phyloP scores from a whole-genome alignment of 2,888 invertebrate species.

The Strigamia transsilvanica region DNA sequence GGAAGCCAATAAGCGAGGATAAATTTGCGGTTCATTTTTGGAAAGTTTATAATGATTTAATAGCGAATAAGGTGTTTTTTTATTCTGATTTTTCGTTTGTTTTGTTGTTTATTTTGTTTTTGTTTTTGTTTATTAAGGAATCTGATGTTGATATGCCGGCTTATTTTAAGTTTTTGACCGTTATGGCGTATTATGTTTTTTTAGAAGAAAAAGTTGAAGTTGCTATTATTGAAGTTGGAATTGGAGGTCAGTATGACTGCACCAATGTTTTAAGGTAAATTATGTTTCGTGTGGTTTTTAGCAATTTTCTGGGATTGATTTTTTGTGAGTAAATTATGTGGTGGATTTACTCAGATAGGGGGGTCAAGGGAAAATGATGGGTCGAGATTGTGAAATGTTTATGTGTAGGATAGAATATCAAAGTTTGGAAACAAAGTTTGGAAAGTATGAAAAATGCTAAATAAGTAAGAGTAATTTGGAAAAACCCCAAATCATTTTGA shows the following conservation, averaged over 20 bases:
- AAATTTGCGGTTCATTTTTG: constrained; percentile 84
- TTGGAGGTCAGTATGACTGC: constrained; percentile 92
- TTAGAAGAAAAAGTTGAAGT: constrained; percentile 84
- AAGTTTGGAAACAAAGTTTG: no score
- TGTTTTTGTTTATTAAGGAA: constrained; percentile 65
- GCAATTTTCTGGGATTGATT: no score
- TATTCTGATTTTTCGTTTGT: neutral
- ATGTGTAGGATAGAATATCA: no score
- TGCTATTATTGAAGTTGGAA: constrained; percentile 94
- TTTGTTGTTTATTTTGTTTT: constrained; percentile 51
- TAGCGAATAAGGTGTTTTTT: constrained; percentile 65
- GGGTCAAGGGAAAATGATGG: no score
- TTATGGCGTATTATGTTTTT: constrained; percentile 90
- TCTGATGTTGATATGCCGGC: constrained; percentile 80
- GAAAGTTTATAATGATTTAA: constrained; percentile 75
- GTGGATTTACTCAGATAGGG: no score
- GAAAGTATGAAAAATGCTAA: no score
- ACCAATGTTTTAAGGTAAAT: constrained; percentile 86
- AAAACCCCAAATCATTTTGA: no score
- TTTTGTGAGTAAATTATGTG: no score
- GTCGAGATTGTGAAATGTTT: no score
- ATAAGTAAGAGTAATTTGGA: no score
- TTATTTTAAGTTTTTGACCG: constrained; percentile 93
- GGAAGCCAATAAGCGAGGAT: constrained; percentile 76
- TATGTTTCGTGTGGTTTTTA: no score